Conservation (phyloP, 2,113 vertebrate species). For the Vicugna pacos region DNA sequence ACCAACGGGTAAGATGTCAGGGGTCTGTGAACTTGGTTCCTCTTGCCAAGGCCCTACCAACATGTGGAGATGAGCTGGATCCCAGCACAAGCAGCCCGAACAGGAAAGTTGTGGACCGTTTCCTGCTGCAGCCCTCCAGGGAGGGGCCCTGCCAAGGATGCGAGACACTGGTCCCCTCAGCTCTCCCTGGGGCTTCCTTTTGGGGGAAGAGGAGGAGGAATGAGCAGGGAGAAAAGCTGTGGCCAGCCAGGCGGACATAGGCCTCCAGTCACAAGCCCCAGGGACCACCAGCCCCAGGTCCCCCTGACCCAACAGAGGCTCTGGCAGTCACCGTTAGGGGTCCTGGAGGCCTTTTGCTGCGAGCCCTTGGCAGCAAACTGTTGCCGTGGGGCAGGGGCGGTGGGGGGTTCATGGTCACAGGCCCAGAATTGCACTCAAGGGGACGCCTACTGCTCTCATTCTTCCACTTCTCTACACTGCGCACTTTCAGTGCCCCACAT, state of each 20-base stretch:
- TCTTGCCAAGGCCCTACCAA: background rate
- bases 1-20: background rate
- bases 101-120: background rate
- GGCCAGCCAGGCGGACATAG: fast-evolving
- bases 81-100: background rate
- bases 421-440: background rate
- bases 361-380: background rate
- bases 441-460: background rate
- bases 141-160: fast-evolving
- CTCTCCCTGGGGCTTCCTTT: background rate
- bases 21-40: background rate
- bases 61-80: slow-evolving; percentile 54
- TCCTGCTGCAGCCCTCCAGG: background rate
- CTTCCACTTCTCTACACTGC: background rate
- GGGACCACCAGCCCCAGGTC: background rate
- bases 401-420: too few species aligned
- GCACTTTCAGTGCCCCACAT: background rate
- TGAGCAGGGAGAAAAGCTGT: fast-evolving
- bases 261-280: background rate
- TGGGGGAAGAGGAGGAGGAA: background rate
- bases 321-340: background rate
- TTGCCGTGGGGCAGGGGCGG: background rate
- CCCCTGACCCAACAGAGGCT: background rate
- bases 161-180: background rate
- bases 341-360: background rate